Percentiles rank a stretch among this genome's conserved stretches.
phyloP scores from a whole-genome alignment of 1,140 invertebrate genomes.

The Drosophila lini region DNA sequence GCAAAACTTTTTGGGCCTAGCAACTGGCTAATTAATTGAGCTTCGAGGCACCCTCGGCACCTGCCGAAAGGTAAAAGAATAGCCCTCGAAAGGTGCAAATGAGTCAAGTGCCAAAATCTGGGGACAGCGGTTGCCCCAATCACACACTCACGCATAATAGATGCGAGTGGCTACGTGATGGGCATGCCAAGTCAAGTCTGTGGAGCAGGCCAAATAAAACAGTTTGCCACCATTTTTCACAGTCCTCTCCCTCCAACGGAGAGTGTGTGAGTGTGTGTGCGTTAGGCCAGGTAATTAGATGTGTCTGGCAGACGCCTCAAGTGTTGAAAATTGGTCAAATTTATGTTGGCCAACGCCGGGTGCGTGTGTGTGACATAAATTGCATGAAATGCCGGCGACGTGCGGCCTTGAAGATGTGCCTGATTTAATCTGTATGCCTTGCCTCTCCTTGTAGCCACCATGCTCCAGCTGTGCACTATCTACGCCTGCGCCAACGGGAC shows the following conservation, averaged over 20 bases:
- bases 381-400: conserved; percentile 58
- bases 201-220: conserved; percentile 48
- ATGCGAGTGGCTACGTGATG: conserved; percentile 61
- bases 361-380: conserved; percentile 63
- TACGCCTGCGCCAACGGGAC: conserved; percentile 77
- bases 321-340: conserved; percentile 73
- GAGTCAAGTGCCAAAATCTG: conserved; percentile 42
- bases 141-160: conserved; percentile 48
- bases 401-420: conserved; percentile 43
- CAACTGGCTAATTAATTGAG: conserved; percentile 66
- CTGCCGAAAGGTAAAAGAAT: conserved; percentile 66
- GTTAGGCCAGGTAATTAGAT: conserved; percentile 59
- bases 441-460: conserved; percentile 32
- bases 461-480: conserved; percentile 78
- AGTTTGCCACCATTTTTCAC: conserved; percentile 58
- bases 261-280: conserved; percentile 14
- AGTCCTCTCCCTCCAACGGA: background rate
- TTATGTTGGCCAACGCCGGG: conserved; percentile 52
- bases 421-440: conserved; percentile 20
- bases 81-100: conserved; percentile 58
- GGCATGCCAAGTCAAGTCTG: conserved; percentile 40
- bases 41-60: conserved; percentile 33
- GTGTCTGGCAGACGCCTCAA: conserved; percentile 53
- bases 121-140: conserved; percentile 34
- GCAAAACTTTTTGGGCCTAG: conserved; percentile 43